Percentiles rank a stretch among this genome's conserved stretches.
phyloP scores from a whole-genome alignment of 2,888 invertebrate species.

The Neoascia interrupta region DNA sequence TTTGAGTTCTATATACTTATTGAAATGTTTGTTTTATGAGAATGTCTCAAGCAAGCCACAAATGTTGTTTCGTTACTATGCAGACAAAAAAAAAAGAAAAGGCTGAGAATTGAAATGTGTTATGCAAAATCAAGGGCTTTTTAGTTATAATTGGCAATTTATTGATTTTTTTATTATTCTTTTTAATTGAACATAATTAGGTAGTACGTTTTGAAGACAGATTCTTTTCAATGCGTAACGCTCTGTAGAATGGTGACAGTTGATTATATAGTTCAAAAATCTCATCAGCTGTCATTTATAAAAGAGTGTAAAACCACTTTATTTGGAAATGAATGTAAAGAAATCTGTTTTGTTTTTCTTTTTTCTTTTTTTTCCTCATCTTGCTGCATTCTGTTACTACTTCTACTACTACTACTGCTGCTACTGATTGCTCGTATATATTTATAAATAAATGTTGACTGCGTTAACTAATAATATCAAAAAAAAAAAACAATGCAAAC shows the following conservation, averaged over 20 bases:
- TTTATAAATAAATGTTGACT: constrained; percentile 64
- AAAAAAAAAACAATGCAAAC: constrained; percentile 34
- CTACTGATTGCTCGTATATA: constrained; percentile 68
- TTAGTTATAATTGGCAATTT: constrained; percentile 35
- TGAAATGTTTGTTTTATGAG: constrained; percentile 72
- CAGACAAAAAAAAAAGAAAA: constrained; percentile 39
- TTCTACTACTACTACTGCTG: constrained; percentile 60
- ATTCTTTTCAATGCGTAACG: constrained; percentile 7
- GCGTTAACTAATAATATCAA: constrained; percentile 55
- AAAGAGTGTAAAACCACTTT: constrained; percentile 24
- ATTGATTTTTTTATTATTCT: constrained; percentile 32
- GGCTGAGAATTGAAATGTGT: constrained; percentile 48
- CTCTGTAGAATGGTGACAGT: constrained; percentile 4
- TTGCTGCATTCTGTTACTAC: constrained; percentile 69
- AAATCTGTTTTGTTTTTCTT: constrained; percentile 38
- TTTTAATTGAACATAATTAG: constrained; percentile 25
- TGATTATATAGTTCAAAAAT: constrained; percentile 23
- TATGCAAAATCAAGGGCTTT: constrained; percentile 61
- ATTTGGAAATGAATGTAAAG: constrained; percentile 49
- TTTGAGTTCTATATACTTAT: constrained; percentile 36
- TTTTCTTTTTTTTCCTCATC: constrained; percentile 57
- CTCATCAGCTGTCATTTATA: constrained; percentile 29
- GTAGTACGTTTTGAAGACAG: constrained; percentile 24
- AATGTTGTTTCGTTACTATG: constrained; percentile 68
- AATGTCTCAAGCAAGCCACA: constrained; percentile 71